Conservation (phyloP, 1,140 invertebrate species). For the Cylas formicarius region DNA sequence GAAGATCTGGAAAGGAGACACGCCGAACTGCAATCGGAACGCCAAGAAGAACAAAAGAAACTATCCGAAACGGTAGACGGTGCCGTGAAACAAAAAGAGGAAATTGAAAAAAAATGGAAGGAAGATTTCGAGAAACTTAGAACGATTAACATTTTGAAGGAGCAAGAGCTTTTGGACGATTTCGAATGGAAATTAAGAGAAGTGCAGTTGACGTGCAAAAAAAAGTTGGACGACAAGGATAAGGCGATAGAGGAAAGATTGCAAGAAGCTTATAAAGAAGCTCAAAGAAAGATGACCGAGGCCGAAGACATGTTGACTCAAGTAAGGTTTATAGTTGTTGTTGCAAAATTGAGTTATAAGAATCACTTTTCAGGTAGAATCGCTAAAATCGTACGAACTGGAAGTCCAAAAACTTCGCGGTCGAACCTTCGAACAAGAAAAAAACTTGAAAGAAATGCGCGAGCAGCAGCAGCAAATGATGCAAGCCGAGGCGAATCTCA, state of each 20-base stretch:
- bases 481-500: constrained; percentile 47
- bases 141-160: constrained; percentile 49
- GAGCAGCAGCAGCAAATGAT: constrained; percentile 52
- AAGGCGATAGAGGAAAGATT: constrained; percentile 44
- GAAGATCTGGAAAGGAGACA: constrained; percentile 41
- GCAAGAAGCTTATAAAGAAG: constrained; percentile 44
- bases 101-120: constrained; percentile 53
- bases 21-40: constrained; percentile 38
- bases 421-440: constrained; percentile 52
- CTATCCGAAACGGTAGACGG: constrained; percentile 53
- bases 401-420: constrained; percentile 53
- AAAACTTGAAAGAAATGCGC: constrained; percentile 47
- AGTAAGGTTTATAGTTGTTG: constrained; percentile 22
- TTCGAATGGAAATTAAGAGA: constrained; percentile 63
- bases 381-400: constrained; percentile 51
- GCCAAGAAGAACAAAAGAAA: constrained; percentile 43
- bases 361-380: constrained; percentile 39
- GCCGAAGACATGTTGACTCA: constrained; percentile 44
- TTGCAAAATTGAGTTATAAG: background rate
- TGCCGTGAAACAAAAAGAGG: constrained; percentile 50
- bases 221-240: constrained; percentile 50
- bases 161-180: constrained; percentile 57
- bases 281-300: constrained; percentile 42
- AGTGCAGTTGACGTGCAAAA: constrained; percentile 56
- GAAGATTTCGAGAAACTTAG: constrained; percentile 55